These are phyloP conservation scores for Ailuropoda melanoleuca DNA, from an alignment of 2,113 vertebrate genomes.

Conservation along the genomic window DNA sequence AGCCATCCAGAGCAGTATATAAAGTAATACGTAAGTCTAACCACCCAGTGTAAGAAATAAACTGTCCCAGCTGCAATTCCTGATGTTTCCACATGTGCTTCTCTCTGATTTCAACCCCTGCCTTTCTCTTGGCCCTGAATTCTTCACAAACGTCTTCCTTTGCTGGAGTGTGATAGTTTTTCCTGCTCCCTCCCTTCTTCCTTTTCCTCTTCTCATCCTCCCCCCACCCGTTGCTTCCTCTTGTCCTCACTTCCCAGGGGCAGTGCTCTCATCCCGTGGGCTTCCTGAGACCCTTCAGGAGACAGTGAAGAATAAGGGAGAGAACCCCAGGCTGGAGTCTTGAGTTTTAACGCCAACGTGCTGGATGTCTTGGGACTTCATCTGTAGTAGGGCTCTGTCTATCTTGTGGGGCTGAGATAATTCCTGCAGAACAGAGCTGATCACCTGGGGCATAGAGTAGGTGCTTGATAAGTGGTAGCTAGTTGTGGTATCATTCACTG, in stretches of 20 bases:
- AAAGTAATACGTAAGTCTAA: accelerated
- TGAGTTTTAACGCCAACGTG: not conserved
- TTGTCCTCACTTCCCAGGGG: not conserved
- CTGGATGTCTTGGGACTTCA: not conserved
- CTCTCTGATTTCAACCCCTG: not conserved
- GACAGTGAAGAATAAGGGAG: not conserved
- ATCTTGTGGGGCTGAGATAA: not conserved
- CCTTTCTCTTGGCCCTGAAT: not conserved
- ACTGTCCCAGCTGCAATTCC: not conserved
- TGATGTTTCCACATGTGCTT: accelerated
- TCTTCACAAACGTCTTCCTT: not conserved
- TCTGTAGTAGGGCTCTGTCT: not conserved
- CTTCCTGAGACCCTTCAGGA: not conserved
- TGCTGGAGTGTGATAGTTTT: not conserved
- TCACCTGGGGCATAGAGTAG: not conserved
- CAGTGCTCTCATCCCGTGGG: no score
- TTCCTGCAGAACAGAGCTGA: not conserved
- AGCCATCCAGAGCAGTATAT: not conserved
- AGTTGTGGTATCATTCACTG: not conserved
- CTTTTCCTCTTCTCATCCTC: not conserved
- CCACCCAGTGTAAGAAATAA: not conserved
- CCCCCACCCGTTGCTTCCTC: not conserved
- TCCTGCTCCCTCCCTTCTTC: not conserved
- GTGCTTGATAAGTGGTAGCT: not conserved
- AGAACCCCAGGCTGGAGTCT: not conserved